Base-by-base conservation (phyloP, 1,140 invertebrate genomes). In the Bombus vancouverensis region DNA sequence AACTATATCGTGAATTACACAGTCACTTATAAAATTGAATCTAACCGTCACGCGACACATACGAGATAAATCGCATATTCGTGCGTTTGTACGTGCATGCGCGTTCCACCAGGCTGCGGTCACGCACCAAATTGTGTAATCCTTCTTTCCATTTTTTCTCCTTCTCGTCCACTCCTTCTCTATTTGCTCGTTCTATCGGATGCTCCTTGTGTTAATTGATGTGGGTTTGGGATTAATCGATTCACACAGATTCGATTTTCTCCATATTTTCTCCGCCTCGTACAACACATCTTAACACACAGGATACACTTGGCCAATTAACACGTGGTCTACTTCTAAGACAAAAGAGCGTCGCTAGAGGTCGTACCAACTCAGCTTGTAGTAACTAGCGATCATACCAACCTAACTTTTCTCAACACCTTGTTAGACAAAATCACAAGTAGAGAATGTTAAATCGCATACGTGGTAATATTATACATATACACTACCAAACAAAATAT, bases 111-210 rank as follows among this genome's bases (percentile, higher is more conserved):
- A 70, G 66, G 81, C n/a, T 87, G 78, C 76, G 76, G 88, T 89
- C 81, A 89, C 84, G 88, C 73, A 81, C 85, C 84, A 81, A 87
- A 89, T 88, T 89, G 87, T 88, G 85, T 84, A 88, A 89, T 89
- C 59, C 42, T 37, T 37, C 44, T 65, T 66, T 70, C 37, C 44
- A 44, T 53, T 9, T 28, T 57, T 32, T 18, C 65, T 28, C 12
- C 71, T 15, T 37, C 47, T 77, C 78, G 53, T 44, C 15, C 25
- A 32, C 12, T 57, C 18, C 42, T 62, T 74, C 28, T 12, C 65
- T 25, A 3, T 70, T 70, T n/a, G 34, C 28, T 39, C 65, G 9
- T 65, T 59, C 57, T 28, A 74, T 87, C 53, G 57, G 75, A 53
- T 53, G 18, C 13, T 78, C 47, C 42, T 34, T 34, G 34, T 34